Evolutionary conservation across 2,888 invertebrate species (phyloP).

Genomic region (Mellilla xanthometata): DNA sequence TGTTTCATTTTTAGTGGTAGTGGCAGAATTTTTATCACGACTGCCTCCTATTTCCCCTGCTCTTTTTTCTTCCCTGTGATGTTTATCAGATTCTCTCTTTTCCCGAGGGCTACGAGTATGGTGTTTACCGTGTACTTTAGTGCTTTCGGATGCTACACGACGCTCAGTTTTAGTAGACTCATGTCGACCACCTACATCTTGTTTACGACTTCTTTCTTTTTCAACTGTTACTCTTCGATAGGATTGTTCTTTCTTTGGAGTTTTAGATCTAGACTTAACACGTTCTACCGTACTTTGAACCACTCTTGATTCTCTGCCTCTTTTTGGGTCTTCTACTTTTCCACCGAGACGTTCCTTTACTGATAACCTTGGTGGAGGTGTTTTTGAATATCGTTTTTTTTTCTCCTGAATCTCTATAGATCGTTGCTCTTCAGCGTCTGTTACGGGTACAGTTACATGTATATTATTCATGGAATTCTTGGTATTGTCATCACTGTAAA

Average conservation of each 20-base stretch:
- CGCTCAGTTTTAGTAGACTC: conserved; percentile 55
- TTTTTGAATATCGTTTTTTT: conserved; percentile 67
- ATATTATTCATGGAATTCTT: conserved; percentile 71
- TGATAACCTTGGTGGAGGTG: conserved; percentile 85
- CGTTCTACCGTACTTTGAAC: conserved; percentile 81
- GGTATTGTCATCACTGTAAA: conserved; percentile 81
- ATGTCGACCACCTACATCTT: conserved; percentile 46
- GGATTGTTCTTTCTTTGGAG: conserved; percentile 71
- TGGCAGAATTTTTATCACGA: conserved; percentile 43
- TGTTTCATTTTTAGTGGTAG: conserved; percentile 30
- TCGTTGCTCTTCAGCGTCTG: conserved; percentile 67
- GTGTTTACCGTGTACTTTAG: conserved; percentile 49
- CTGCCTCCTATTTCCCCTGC: conserved; percentile 32
- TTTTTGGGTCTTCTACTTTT: conserved; percentile 85
- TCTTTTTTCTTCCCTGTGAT: conserved; percentile 51
- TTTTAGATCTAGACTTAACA: conserved; percentile 79
- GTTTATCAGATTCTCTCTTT: conserved; percentile 52
- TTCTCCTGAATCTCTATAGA: conserved; percentile 74
- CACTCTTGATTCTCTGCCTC: conserved; percentile 76
- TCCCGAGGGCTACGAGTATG: conserved; percentile 47
- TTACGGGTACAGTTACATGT: conserved; percentile 80
- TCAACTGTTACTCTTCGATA: conserved; percentile 79
- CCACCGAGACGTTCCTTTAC: conserved; percentile 92
- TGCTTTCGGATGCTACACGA: conserved; percentile 45
- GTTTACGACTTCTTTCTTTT: conserved; percentile 65